These are phyloP conservation scores for Bombyx huttoni DNA, from an alignment of 2,888 invertebrate species.

Conservation along the genomic window DNA sequence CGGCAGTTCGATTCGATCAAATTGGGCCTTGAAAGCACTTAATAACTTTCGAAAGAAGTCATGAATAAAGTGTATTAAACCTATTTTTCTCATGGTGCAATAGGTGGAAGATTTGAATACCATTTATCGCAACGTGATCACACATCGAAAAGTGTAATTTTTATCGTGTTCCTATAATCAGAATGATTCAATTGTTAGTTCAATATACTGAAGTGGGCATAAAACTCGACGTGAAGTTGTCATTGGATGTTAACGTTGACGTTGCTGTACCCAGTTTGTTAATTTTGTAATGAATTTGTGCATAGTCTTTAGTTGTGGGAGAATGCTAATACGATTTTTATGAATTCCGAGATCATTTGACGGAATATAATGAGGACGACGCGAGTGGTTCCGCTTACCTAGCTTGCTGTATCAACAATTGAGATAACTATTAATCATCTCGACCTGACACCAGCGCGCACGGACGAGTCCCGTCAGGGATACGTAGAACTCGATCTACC, in stretches of 20 bases:
- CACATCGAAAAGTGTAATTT: not conserved
- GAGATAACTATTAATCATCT: constrained; percentile 6
- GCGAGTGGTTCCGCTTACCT: not conserved
- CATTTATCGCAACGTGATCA: not conserved
- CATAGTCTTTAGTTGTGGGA: no score
- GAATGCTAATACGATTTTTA: no score
- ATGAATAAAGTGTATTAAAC: no score
- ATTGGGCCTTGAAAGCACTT: no score
- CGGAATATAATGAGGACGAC: not conserved
- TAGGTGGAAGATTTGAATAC: not conserved
- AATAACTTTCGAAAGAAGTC: no score
- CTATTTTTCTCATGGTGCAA: not conserved
- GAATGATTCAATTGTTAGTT: no score
- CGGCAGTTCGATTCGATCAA: no score
- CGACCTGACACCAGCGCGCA: constrained; percentile 1
- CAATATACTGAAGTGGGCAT: no score
- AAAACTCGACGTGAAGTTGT: no score
- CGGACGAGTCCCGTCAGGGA: not conserved
- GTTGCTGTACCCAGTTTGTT: not conserved
- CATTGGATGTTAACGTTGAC: no score
- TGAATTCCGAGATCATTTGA: not conserved
- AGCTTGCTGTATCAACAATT: constrained; percentile 4
- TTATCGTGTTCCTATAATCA: not conserved
- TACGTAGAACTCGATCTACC: not conserved
- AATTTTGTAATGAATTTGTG: not conserved